Conservation (phyloP, 2,113 vertebrate species). For the Pao palembangensis region DNA sequence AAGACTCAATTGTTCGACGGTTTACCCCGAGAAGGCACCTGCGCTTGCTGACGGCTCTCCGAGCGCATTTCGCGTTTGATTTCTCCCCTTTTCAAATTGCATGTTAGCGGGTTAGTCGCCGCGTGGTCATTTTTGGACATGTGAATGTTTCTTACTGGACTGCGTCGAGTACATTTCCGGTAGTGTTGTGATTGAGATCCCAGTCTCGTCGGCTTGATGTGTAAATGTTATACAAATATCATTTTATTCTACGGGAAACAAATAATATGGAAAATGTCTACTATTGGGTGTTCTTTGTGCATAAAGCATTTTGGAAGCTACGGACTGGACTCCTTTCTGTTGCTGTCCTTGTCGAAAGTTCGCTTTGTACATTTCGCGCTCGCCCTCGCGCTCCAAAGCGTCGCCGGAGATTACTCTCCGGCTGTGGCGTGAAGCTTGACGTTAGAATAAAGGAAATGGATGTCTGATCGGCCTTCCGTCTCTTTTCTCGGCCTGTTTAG, state of each 20-base stretch:
- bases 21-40: too few species aligned
- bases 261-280: constrained; percentile 38
- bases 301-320: constrained; percentile 71
- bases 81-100: constrained; percentile 42
- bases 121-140: constrained; percentile 70
- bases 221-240: constrained; percentile 75
- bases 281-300: constrained; percentile 79
- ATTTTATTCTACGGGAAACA: constrained; percentile 66
- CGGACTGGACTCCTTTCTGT: constrained; percentile 57
- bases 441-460: constrained; percentile 66
- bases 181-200: constrained; percentile 78
- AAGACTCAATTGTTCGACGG: too few species aligned
- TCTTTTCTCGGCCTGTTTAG: constrained; percentile 12
- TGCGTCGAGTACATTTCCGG: constrained; percentile 69
- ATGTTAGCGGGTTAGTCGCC: constrained; percentile 58
- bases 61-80: too few species aligned
- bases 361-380: constrained; percentile 1
- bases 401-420: constrained; percentile 41
- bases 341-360: constrained; percentile 47
- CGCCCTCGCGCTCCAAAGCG: constrained; percentile 53
- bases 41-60: too few species aligned
- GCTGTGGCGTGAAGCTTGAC: constrained; percentile 71
- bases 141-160: constrained; percentile 74
- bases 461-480: constrained; percentile 67
- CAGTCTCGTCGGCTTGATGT: constrained; percentile 78